phyloP scores from a whole-genome alignment of 2,888 invertebrate species.

The Lasioglossum villosulum region DNA sequence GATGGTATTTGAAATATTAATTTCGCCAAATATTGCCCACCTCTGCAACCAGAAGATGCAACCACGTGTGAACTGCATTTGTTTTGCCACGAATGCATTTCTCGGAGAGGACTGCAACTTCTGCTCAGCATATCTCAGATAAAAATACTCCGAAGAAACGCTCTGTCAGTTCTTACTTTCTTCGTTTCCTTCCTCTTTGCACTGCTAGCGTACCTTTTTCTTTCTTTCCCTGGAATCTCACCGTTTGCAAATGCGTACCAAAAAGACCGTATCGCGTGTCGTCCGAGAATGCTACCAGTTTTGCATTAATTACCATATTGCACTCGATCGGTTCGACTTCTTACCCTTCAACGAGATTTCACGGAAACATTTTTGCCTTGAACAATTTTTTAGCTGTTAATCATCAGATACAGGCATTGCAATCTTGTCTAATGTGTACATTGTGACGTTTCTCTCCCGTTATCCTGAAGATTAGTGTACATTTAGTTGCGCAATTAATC shows the following conservation, averaged over 20 bases:
- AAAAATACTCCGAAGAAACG: conserved; percentile 65
- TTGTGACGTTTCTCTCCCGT: not conserved
- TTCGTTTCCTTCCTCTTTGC: not conserved
- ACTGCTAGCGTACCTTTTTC: not conserved
- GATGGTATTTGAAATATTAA: not conserved
- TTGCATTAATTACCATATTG: conserved; percentile 68
- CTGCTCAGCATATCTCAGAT: conserved; percentile 59
- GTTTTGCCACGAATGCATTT: conserved; percentile 37
- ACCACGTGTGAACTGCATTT: conserved; percentile 50
- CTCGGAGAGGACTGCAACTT: conserved; percentile 12
- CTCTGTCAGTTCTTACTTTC: conserved; percentile 42
- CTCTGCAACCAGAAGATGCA: conserved; percentile 15
- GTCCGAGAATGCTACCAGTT: conserved; percentile 58
- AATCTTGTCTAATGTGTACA: not conserved
- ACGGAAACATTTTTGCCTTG: not conserved
- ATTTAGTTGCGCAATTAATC: not conserved
- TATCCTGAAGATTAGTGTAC: not conserved
- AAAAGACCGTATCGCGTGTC: conserved; percentile 65
- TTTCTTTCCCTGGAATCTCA: conserved; percentile 39
- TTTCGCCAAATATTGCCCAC: not conserved
- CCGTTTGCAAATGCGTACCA: conserved; percentile 59
- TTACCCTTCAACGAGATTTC: conserved; percentile 40
- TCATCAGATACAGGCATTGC: not conserved
- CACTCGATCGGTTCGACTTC: conserved; percentile 41
- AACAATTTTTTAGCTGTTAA: not conserved